These are phyloP conservation scores for Beaufortia kweichowensis DNA, from an alignment of 2,113 vertebrate genomes.

Conservation along the genomic window DNA sequence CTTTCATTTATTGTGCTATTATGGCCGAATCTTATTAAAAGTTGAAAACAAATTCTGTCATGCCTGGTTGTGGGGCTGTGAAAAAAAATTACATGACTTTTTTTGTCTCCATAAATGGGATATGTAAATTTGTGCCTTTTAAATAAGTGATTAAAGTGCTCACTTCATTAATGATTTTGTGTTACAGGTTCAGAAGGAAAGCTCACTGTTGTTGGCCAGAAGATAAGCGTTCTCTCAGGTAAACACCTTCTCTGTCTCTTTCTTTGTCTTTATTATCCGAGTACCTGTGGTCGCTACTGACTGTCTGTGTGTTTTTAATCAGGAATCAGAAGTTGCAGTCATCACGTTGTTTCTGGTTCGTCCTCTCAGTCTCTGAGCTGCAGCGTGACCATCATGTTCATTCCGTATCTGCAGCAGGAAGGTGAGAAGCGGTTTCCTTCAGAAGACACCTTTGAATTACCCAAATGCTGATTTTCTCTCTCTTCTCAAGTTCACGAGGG, in stretches of 20 bases:
- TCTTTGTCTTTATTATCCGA: neutral
- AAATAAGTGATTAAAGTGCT: no score
- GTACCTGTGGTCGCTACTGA: neutral
- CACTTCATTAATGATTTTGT: neutral
- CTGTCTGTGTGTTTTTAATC: neutral
- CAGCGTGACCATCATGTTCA: constrained; percentile 83
- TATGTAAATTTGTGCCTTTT: no score
- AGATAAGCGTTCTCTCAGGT: constrained; percentile 96
- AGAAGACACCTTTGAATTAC: no score
- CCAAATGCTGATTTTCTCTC: neutral
- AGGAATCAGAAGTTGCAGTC: constrained; percentile 93
- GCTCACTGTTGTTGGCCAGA: constrained; percentile 90
- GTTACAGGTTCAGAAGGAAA: constrained; percentile 91
- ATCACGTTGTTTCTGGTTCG: constrained; percentile 85
- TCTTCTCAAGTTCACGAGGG: constrained; percentile 85
- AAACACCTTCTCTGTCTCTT: constrained; percentile 29
- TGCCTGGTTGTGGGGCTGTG: no score
- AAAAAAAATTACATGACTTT: no score
- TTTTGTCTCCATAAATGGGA: neutral
- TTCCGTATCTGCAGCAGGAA: constrained; percentile 96
- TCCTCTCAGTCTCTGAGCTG: constrained; percentile 87
- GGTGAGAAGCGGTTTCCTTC: constrained; percentile 69
- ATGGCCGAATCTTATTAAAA: no score
- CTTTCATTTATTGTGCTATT: no score
- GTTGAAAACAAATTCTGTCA: no score